Conservation (phyloP, 2,797 vertebrate genomes). For the Lepilemur septentrionalis region DNA sequence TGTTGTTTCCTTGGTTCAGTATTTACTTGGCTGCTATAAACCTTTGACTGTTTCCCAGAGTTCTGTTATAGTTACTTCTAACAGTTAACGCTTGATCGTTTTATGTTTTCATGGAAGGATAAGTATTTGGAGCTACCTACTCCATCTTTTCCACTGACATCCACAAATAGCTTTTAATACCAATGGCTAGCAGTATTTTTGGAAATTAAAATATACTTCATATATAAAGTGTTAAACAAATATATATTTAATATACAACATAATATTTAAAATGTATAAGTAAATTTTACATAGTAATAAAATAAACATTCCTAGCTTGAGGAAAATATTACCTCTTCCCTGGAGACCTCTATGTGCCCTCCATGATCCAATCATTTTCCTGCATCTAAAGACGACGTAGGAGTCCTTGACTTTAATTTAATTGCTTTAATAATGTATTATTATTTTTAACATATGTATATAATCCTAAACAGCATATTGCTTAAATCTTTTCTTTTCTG, state of each 20-base stretch:
- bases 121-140: not conserved
- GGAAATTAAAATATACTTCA: not conserved
- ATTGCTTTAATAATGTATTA: not conserved
- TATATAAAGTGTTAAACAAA: not conserved
- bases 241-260: not conserved
- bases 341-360: no score
- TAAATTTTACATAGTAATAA: not conserved
- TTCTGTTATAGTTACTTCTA: not conserved
- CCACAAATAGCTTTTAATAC: not conserved
- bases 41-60: not conserved
- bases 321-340: not conserved
- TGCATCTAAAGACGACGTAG: not conserved
- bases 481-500: not conserved
- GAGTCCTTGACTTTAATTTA: not conserved
- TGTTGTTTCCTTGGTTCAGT: not conserved
- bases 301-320: not conserved
- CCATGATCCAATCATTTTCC: not conserved
- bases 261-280: not conserved
- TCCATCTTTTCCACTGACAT: not conserved
- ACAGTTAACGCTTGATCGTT: not conserved
- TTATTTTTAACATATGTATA: not conserved
- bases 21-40: not conserved
- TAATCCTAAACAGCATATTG: not conserved
- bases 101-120: not conserved
- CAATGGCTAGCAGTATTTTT: not conserved